phyloP scores from a whole-genome alignment of 64 coral and sea anemone species.

The Actinia tenebrosa region DNA sequence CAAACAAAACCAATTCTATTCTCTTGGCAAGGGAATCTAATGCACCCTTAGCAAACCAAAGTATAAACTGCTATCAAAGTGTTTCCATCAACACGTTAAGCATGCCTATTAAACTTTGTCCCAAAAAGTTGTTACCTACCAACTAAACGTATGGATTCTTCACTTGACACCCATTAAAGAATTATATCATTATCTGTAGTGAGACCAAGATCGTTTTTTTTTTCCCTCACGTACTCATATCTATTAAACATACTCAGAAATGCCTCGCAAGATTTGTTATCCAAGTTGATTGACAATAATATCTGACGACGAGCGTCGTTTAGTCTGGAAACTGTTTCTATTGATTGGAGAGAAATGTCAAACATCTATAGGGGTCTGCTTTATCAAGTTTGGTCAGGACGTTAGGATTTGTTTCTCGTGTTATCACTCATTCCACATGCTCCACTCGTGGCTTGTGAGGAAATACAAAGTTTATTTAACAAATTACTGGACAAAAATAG shows the following conservation, averaged over 20 bases:
- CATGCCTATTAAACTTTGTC: constrained; percentile 8
- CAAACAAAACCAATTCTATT: neutral
- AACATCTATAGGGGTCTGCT: neutral
- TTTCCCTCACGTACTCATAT: neutral
- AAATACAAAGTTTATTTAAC: neutral
- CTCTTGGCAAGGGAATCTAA: neutral
- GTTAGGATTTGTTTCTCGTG: neutral
- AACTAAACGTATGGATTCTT: neutral
- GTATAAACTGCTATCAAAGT: neutral
- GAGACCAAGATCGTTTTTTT: neutral
- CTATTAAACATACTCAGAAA: neutral
- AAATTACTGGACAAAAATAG: neutral
- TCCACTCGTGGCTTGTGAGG: neutral
- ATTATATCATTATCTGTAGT: neutral
- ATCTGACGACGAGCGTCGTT: neutral
- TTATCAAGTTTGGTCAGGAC: constrained; percentile 7
- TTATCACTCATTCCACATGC: neutral
- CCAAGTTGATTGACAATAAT: neutral
- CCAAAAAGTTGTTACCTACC: neutral
- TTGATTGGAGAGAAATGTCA: neutral
- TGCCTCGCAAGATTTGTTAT: neutral
- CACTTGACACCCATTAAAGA: neutral
- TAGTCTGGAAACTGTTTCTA: neutral
- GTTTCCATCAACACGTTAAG: constrained; percentile 7
- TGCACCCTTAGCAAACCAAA: neutral